A percentile compares a stretch with the other conserved stretches of the same genome.
Conservation (phyloP, 1,140 invertebrate species). For the Branchinecta lynchi region DNA sequence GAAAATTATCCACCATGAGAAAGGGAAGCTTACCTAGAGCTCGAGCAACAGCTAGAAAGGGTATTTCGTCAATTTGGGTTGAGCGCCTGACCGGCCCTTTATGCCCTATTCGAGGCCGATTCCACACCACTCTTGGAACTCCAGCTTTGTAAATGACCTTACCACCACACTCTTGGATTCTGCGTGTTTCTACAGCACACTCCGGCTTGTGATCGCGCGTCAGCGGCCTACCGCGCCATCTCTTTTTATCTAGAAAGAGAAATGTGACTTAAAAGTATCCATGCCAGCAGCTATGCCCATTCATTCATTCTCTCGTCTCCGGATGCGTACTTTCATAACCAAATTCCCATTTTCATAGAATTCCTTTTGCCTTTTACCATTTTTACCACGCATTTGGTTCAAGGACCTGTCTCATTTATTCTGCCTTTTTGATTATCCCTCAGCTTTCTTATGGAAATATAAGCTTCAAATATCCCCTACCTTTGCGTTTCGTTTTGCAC, state of each 20-base stretch:
- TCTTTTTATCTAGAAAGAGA: constrained; percentile 36
- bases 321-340: not conserved
- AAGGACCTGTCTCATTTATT: no score
- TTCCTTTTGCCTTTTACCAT: no score
- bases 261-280: not conserved
- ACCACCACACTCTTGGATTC: constrained; percentile 59
- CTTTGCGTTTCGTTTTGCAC: no score
- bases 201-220: constrained; percentile 93
- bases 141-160: constrained; percentile 59
- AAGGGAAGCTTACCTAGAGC: constrained; percentile 49
- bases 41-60: constrained; percentile 86
- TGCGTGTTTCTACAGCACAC: constrained; percentile 58
- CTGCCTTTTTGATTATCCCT: no score
- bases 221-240: constrained; percentile 60
- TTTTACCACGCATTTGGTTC: no score
- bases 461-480: no score
- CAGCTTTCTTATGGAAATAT: no score
- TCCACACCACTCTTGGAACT: constrained; percentile 91
- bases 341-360: constrained; percentile 29
- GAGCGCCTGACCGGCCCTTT: constrained; percentile 64
- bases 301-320: no score
- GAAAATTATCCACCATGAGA: no score
- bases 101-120: constrained; percentile 62
- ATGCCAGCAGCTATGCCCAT: constrained; percentile 18
- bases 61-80: constrained; percentile 82